Percentiles rank a stretch among this genome's conserved stretches.
Evolutionary conservation across 2,113 vertebrate species (phyloP).

Genomic region (Hydrolagus affinis): DNA sequence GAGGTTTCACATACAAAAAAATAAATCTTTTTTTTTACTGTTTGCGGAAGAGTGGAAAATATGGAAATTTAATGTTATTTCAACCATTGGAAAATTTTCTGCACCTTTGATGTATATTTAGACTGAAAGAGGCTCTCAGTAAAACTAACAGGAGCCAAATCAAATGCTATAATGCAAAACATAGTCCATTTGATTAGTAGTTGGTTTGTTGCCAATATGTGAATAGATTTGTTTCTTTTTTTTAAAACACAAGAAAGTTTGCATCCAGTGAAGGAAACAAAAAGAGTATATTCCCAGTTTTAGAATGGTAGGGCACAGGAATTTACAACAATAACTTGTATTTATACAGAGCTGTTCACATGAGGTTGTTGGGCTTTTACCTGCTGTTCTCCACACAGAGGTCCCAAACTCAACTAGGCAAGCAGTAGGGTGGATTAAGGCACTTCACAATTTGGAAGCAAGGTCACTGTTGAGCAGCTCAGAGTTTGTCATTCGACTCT

Average conservation of each 20-base stretch:
- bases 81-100: background rate
- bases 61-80: slow-evolving; percentile 20
- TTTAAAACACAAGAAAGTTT: background rate
- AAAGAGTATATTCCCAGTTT: background rate
- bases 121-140: background rate
- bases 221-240: background rate
- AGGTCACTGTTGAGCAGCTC: no score
- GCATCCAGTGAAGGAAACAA: background rate
- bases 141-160: slow-evolving; percentile 7
- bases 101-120: background rate
- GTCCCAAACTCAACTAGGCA: no score
- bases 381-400: no score
- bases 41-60: background rate
- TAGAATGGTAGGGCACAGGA: no score
- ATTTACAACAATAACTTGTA: no score
- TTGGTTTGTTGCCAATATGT: background rate
- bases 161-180: background rate
- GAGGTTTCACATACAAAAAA: slow-evolving; percentile 20
- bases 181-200: background rate
- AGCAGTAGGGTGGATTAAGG: no score
- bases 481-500: no score
- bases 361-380: no score
- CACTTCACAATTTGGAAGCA: no score
- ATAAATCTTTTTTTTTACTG: background rate
- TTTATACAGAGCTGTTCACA: no score